Percentiles rank a stretch among this genome's conserved stretches.
Evolutionary conservation across 2,797 vertebrate genomes (phyloP).

Genomic region (Tokudaia tokunoshimensis): DNA sequence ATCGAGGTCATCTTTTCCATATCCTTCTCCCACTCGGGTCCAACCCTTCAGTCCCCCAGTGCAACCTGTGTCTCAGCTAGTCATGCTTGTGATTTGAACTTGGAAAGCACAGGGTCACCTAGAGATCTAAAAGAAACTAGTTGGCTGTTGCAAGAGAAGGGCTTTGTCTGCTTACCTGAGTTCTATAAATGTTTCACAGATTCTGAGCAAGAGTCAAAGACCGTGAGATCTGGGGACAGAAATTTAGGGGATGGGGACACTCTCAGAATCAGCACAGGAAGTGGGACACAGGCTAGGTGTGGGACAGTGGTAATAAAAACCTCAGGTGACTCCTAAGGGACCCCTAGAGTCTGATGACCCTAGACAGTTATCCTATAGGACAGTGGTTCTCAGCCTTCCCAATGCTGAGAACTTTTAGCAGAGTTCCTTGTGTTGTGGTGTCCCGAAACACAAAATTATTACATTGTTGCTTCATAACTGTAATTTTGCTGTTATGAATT

Average conservation of each 20-base stretch:
- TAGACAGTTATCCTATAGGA: neutral
- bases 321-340: neutral
- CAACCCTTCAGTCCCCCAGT: neutral
- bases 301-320: neutral
- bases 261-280: neutral
- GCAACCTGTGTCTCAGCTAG: neutral
- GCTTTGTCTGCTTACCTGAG: neutral
- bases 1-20: neutral
- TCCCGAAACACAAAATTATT: neutral
- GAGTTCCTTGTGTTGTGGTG: neutral
- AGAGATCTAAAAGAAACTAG: constrained; percentile 34
- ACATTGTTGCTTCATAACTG: neutral
- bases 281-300: fast-evolving
- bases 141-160: neutral
- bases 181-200: neutral
- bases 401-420: neutral
- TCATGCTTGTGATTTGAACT: neutral
- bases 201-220: neutral
- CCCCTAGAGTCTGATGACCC: neutral
- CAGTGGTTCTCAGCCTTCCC: neutral
- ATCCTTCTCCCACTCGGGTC: too few species aligned
- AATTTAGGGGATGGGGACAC: neutral
- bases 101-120: neutral
- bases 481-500: neutral
- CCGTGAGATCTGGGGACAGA: neutral